These are phyloP conservation scores for Saguinus midas DNA, from an alignment of 2,113 vertebrate genomes.

Conservation along the genomic window DNA sequence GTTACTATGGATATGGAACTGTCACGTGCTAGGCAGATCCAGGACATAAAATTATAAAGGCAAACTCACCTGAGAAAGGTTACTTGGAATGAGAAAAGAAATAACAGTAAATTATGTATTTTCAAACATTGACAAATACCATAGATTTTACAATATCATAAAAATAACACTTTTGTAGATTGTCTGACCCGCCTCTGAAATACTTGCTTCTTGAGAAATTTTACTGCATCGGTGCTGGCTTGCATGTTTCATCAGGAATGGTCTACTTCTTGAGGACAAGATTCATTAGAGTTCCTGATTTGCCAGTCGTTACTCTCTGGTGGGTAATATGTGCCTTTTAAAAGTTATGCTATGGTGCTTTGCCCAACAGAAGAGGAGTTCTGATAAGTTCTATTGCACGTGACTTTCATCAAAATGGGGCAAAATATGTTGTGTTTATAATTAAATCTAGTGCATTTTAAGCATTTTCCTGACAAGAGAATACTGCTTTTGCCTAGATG, in stretches of 20 bases:
- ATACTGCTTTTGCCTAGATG: background rate
- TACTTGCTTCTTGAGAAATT: background rate
- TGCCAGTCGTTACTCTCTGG: background rate
- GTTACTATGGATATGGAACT: background rate
- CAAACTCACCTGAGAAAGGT: background rate
- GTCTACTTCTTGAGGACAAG: background rate
- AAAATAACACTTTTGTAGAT: background rate
- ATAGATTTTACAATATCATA: background rate
- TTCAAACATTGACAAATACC: background rate
- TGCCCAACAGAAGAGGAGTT: background rate
- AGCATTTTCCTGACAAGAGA: background rate
- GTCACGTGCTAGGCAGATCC: background rate
- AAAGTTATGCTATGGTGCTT: accelerated
- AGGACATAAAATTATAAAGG: background rate
- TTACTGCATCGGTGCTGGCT: background rate
- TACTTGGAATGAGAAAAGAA: background rate
- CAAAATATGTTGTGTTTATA: background rate
- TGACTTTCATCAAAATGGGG: background rate
- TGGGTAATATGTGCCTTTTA: background rate
- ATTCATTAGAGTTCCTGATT: background rate
- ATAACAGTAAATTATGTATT: background rate
- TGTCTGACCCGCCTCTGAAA: background rate
- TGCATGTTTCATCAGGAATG: background rate
- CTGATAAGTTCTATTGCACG: background rate
- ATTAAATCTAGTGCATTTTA: background rate